Base-by-base conservation (phyloP, 2,888 invertebrate species). In the Lycaena phlaeas region DNA sequence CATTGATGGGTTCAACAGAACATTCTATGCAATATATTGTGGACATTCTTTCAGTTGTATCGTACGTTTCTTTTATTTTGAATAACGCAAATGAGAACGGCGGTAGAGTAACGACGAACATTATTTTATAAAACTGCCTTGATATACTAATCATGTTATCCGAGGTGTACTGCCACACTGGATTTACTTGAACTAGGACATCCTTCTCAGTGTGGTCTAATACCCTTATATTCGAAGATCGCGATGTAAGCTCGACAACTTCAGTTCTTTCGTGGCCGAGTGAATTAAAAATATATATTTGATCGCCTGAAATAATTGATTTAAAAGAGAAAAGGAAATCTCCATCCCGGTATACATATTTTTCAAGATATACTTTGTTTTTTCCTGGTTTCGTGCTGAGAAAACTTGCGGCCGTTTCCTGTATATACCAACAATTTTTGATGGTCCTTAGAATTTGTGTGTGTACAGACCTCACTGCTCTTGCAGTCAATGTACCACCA, bases 401-500 rank as follows among this genome's bases (percentile, higher is more conserved):
- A 11, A 70, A 57, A 49, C 76, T 79, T 1, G 64, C 64, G 12
- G 66, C 51, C 26, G 64, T 41, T 53, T 82, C 81, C 53, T 82
- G 81, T 48, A 81, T 69, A 31, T 64, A 56, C 81, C 81, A 81
- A 47, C 79, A 81, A 43, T 73, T 68, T 54, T 62, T 75, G 0
- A 66, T 63, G 0, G 75, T 69, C 1, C 38, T 46, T 26, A 77
- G 40, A 40, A 79, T 67, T 90, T 92, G 56, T 88, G 76, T 26
- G 90, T 94, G 73, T 90, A 96, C 66, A 69, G 98, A 96, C 44
- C 91, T 89, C 88, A 96, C 92, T 0, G 95, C 93, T 50, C 89
- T 90, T 0, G 90, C 88, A 58, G 94, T 93, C 11, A 96, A 90
- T 0, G 97, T 98, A 2, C 98, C 98, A 0, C 97, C 96, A 41